These are phyloP conservation scores for Prolemur simus DNA, from an alignment of 2,113 vertebrate genomes.

Conservation along the genomic window DNA sequence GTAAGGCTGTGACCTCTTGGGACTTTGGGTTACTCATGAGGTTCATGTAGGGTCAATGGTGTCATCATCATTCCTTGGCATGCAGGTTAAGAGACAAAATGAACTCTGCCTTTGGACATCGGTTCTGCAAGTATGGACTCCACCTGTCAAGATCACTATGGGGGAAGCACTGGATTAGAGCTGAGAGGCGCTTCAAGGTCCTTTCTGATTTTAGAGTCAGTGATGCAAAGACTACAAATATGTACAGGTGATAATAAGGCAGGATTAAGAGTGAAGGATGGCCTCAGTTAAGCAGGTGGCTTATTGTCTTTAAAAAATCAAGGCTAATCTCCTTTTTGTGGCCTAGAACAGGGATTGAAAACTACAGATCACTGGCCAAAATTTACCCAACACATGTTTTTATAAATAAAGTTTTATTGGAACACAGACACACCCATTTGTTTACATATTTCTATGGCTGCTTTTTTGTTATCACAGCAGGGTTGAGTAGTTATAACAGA, in stretches of 20 bases:
- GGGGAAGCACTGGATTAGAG: neutral
- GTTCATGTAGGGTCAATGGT: neutral
- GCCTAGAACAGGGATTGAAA: neutral
- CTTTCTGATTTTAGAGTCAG: neutral
- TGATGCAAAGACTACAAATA: neutral
- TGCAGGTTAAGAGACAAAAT: neutral
- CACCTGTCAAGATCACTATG: neutral
- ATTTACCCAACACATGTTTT: neutral
- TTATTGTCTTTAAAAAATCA: neutral
- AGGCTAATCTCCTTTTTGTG: neutral
- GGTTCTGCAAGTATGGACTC: neutral
- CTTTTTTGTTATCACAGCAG: neutral
- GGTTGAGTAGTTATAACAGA: neutral
- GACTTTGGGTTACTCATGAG: neutral
- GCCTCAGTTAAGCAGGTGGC: neutral
- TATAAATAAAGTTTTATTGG: conserved; percentile 59
- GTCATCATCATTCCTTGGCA: neutral
- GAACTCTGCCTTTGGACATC: neutral
- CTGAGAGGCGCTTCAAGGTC: neutral
- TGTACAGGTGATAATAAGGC: neutral
- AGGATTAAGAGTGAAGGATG: neutral
- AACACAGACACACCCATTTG: neutral
- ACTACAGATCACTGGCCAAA: neutral
- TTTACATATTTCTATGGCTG: neutral
- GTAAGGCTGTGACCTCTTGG: neutral